Conservation (phyloP, 2,797 vertebrate species). For the Poliocrania exsul region DNA sequence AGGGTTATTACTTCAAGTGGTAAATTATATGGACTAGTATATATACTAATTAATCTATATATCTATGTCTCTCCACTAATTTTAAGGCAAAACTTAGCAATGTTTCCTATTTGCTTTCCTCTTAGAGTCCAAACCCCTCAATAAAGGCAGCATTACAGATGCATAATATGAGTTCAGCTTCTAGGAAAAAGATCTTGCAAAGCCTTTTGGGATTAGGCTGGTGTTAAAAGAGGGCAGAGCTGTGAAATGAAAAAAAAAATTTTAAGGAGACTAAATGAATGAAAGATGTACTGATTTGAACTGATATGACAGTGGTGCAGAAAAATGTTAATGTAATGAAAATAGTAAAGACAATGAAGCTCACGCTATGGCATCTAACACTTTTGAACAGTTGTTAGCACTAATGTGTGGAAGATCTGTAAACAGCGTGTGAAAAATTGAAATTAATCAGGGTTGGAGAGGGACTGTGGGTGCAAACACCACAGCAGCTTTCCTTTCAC, state of each 20-base stretch:
- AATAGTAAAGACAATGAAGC: constrained; percentile 24
- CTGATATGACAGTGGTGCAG: not conserved
- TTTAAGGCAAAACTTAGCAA: not conserved
- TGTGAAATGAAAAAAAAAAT: constrained; percentile 1
- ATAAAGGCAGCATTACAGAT: not conserved
- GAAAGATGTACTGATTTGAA: not conserved
- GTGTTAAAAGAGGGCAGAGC: not conserved
- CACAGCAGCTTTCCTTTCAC: not conserved
- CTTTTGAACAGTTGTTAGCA: constrained; percentile 27
- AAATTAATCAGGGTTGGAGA: not conserved
- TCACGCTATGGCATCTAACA: not conserved
- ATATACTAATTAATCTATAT: not conserved
- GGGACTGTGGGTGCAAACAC: not conserved
- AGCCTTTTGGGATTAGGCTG: not conserved
- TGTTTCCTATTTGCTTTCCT: not conserved
- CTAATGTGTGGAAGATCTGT: constrained; percentile 6
- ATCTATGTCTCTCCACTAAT: not conserved
- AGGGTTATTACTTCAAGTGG: not conserved
- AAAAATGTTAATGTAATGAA: constrained; percentile 25
- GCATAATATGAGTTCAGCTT: not conserved
- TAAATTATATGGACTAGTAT: not conserved
- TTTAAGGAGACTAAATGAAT: not conserved
- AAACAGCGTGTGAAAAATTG: constrained; percentile 29
- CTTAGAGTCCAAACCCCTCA: not conserved
- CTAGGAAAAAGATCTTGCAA: not conserved